A percentile compares a stretch with the other conserved stretches of the same genome.
Evolutionary conservation across 1,140 invertebrate species (phyloP).

Genomic region (Eciton burchellii): DNA sequence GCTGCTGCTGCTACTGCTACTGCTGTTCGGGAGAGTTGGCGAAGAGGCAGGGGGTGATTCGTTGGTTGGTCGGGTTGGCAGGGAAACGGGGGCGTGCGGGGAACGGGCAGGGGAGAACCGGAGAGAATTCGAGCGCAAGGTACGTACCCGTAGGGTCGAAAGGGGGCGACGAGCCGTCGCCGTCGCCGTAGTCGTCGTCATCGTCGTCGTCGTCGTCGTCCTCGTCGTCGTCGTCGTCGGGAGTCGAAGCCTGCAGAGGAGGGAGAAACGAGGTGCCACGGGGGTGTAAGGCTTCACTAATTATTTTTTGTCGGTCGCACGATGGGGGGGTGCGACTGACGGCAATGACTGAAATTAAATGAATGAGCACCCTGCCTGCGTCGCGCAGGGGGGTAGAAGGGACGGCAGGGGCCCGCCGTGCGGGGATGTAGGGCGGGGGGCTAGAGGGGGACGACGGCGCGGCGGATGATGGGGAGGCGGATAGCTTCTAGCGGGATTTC

Average conservation of each 20-base stretch:
- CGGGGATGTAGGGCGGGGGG: neutral
- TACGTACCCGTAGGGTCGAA: constrained; percentile 75
- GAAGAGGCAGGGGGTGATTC: constrained; percentile 71
- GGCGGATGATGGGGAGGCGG: constrained; percentile 30
- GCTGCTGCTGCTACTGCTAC: constrained; percentile 58
- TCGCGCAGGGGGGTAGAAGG: constrained; percentile 14
- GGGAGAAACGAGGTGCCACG: constrained; percentile 45
- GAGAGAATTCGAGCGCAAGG: constrained; percentile 78
- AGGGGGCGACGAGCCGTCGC: constrained; percentile 71
- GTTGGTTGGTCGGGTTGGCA: constrained; percentile 75
- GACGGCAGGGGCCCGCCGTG: constrained; percentile 44
- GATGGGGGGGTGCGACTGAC: constrained; percentile 82
- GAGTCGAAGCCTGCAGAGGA: constrained; percentile 53
- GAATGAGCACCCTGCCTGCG: constrained; percentile 78
- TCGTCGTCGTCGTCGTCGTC: constrained; percentile 48
- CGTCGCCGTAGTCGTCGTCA: constrained; percentile 55
- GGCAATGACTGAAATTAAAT: constrained; percentile 84
- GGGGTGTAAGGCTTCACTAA: constrained; percentile 84
- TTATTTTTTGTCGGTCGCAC: constrained; percentile 84
- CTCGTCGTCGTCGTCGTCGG: constrained; percentile 60
- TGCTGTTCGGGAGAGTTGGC: constrained; percentile 63
- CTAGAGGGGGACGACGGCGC: constrained; percentile 36
- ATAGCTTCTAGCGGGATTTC: constrained; percentile 68
- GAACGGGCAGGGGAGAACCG: constrained; percentile 44
- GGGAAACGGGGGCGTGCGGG: constrained; percentile 61